Conservation (phyloP, 2,888 invertebrate species). For the Argyresthia goedartella region DNA sequence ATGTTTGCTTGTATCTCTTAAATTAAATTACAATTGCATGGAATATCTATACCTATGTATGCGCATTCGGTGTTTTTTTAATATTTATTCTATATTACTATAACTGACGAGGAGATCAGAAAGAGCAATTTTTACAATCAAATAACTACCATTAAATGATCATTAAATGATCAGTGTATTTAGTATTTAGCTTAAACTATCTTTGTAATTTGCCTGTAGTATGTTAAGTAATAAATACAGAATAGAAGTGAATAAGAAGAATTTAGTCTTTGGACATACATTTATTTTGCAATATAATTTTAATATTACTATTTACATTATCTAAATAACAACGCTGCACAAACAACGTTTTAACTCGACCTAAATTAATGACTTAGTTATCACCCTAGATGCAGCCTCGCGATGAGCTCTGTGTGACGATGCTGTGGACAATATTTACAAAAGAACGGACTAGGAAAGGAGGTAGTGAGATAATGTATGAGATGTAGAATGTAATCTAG, state of each 20-base stretch:
- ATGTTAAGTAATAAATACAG: neutral
- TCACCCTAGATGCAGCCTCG: slow-evolving; percentile 67
- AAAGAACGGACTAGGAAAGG: slow-evolving; percentile 36
- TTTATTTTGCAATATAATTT: slow-evolving; percentile 43
- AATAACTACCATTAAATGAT: too few relatives aligned
- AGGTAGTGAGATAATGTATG: neutral
- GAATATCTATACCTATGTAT: too few relatives aligned
- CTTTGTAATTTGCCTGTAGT: neutral
- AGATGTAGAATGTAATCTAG: neutral
- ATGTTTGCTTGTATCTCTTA: too few relatives aligned
- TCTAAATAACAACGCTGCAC: slow-evolving; percentile 29
- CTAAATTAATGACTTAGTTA: slow-evolving; percentile 69
- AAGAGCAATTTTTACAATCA: too few relatives aligned
- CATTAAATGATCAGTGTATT: too few relatives aligned
- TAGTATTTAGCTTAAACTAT: too few relatives aligned
- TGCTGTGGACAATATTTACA: slow-evolving; percentile 53
- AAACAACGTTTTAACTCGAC: slow-evolving; percentile 27
- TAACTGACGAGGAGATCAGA: too few relatives aligned
- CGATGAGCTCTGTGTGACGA: slow-evolving; percentile 46
- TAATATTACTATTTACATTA: slow-evolving; percentile 60
- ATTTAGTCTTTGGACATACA: slow-evolving; percentile 41
- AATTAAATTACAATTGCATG: too few relatives aligned
- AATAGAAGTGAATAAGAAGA: neutral
- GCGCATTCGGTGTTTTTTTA: too few relatives aligned
- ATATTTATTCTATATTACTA: too few relatives aligned